Base-by-base conservation (phyloP, 2,888 invertebrate species). In the Sarcophaga subvicina region DNA sequence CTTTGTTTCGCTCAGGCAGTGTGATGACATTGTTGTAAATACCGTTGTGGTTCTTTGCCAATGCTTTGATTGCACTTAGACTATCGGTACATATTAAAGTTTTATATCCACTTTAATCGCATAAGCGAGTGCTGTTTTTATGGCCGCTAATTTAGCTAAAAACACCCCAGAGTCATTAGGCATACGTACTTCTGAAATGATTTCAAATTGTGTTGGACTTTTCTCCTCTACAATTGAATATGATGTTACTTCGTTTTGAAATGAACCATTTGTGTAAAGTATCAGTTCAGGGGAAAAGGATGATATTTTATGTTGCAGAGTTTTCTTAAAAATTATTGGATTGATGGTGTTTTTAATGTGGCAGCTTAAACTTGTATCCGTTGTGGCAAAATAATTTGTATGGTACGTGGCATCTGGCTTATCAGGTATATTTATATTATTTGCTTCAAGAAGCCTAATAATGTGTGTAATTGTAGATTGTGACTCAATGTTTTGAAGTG, bases 261-360 rank as follows among this genome's bases (percentile, higher is more conserved):
- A 80, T 11, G 72, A 72, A 10, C 80, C 72, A 22, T 80, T 72
- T 3, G 80, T 72, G 17, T 66, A 80, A 54, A 25, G 37, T 45
- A 72, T 64, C 14, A 14, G n/a, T 20, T 80, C 22, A 4, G 59
- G 66, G 3, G 64, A 49, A 14, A 54, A 72, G 20, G n/a, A 12
- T 14, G 27, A n/a, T 3, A 63, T 73, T 62, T 69, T 81, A 10
- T 81, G 27, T 8, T 14, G 1, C 3, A 81, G 2, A 11, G 70
- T n/a, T 8, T 3, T 25, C 20, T 73, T 75, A 14, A 81, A 63
- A 11, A 25, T 49, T 4, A 17, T 2, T 0, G 75, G 1, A 22
- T 22, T 22, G 22, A 22, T 22, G 22, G 0, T 22, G 1, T 22
- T 22, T 22, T 22, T 22, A 22, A 1, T 22, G 22, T 22, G 22